Base-by-base conservation (phyloP, 1,140 invertebrate genomes). In the Hycleus phaleratus region DNA sequence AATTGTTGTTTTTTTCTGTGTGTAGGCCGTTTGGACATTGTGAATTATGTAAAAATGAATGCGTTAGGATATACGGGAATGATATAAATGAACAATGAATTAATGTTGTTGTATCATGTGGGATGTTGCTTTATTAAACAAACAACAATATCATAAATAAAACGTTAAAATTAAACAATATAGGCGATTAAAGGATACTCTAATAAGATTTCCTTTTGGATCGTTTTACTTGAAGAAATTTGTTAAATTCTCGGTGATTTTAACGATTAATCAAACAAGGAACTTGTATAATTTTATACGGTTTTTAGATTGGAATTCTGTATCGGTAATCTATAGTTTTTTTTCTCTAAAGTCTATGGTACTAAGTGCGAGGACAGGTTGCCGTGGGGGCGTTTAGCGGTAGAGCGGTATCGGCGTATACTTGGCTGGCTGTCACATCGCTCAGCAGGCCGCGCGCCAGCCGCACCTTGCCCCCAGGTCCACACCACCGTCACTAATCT, bases 51-150 rank as follows among this genome's bases (percentile, higher is more conserved):
- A 53, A 26, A 53, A 53, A 53, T 53, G 44, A 53, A 53, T 53
- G 51, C 46, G 51, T 46, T 46, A 43, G 51, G 11, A 26, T 45
- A 45, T 32, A 32, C 32, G 8, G 42, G 26, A 53, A 53, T 53
- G 51, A 53, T 53, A 53, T 53, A 53, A 53, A 53, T 26, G 51
- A 53, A 53, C 44, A 53, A 45, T 53, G 51, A 53, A 53, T 53
- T 53, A 53, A 53, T 53, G 51, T 32, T 32, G 32, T 32, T 32
- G 51, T 26, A 26, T 45, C 12, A 46, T 45, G 51, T 53, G 26
- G 51, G 51, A 44, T 18, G 51, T 42, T 49, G 18, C 25, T 49
- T 38, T 26, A 49, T 49, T 49, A 32, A 32, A 32, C 32, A 32
- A 32, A 32, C 32, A 32, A 32, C 32, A 32, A 32, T 32, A 49